phyloP scores from a whole-genome alignment of 1,140 invertebrate genomes.

The Drosophila truncata region DNA sequence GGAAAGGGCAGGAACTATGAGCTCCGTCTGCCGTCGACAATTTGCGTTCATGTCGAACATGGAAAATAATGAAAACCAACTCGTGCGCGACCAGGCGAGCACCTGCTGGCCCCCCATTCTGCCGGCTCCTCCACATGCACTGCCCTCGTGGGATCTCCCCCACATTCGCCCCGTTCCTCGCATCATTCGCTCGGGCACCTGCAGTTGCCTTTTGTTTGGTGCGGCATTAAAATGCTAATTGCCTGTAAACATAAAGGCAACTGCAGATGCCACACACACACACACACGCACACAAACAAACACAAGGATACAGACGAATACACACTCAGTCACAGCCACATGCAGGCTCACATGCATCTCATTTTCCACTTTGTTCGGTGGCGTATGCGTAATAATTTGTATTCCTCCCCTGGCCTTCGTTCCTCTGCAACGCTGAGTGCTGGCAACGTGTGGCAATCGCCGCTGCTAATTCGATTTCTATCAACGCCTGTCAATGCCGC shows the following conservation, averaged over 20 bases:
- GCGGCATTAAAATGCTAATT: conserved; percentile 78
- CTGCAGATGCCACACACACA: conserved; percentile 52
- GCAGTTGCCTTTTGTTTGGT: conserved; percentile 74
- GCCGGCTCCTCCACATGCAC: conserved; percentile 16
- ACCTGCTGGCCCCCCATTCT: conserved; percentile 14
- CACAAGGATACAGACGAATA: conserved; percentile 8
- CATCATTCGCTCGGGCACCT: conserved; percentile 69
- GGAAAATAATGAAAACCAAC: conserved; percentile 77
- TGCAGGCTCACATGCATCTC: conserved; percentile 17
- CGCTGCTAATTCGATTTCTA: conserved; percentile 71
- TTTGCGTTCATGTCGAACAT: conserved; percentile 77
- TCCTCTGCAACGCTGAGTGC: background rate
- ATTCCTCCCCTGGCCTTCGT: background rate
- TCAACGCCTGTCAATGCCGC: conserved; percentile 70
- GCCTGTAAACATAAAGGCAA: conserved; percentile 77
- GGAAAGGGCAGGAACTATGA: background rate
- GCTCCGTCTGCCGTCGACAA: conserved; percentile 50
- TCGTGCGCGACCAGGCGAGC: conserved; percentile 61
- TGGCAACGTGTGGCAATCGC: conserved; percentile 53
- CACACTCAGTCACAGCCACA: conserved; percentile 21
- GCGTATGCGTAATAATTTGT: conserved; percentile 73
- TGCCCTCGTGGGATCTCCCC: conserved; percentile 2
- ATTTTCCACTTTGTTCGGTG: conserved; percentile 44
- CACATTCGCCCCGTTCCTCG: conserved; percentile 15
- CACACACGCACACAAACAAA: conserved; percentile 14